A percentile compares a stretch with the other conserved stretches of the same genome.
Evolutionary conservation across 2,113 vertebrate genomes (phyloP).

Genomic region (Tragelaphus strepsiceros): DNA sequence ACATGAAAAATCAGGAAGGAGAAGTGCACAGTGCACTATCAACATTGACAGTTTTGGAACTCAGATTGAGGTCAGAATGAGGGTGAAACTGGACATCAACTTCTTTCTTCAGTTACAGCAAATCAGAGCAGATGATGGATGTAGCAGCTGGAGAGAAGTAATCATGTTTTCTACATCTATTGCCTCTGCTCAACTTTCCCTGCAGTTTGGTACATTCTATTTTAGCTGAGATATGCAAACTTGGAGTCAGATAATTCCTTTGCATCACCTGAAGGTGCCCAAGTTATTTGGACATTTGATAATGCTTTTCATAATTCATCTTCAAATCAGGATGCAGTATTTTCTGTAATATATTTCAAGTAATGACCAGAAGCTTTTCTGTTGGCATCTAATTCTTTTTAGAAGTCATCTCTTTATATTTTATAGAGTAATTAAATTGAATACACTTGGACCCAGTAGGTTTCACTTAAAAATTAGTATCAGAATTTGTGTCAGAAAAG

Average conservation of each 20-base stretch:
- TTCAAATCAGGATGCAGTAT: neutral
- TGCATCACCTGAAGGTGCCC: neutral
- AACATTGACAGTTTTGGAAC: neutral
- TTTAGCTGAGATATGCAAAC: neutral
- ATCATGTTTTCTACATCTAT: neutral
- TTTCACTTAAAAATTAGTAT: constrained; percentile 57
- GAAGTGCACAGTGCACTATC: neutral
- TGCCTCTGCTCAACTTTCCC: neutral
- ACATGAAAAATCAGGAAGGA: neutral
- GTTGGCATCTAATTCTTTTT: constrained; percentile 32
- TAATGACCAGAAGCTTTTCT: neutral
- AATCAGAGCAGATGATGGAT: neutral
- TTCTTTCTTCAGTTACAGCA: neutral
- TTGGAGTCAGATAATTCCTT: neutral
- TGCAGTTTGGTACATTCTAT: neutral
- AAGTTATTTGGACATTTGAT: neutral
- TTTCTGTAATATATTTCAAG: constrained; percentile 6
- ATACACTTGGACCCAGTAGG: neutral
- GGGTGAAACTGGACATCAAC: neutral
- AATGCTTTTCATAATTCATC: neutral
- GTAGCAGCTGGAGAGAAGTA: neutral
- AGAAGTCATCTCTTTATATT: constrained; percentile 58
- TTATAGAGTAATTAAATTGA: constrained; percentile 55
- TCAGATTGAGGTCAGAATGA: constrained; percentile 13
- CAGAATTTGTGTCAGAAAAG: constrained; percentile 46